Conservation (phyloP, 2,888 invertebrate species). For the Eucriotettix oculatus region DNA sequence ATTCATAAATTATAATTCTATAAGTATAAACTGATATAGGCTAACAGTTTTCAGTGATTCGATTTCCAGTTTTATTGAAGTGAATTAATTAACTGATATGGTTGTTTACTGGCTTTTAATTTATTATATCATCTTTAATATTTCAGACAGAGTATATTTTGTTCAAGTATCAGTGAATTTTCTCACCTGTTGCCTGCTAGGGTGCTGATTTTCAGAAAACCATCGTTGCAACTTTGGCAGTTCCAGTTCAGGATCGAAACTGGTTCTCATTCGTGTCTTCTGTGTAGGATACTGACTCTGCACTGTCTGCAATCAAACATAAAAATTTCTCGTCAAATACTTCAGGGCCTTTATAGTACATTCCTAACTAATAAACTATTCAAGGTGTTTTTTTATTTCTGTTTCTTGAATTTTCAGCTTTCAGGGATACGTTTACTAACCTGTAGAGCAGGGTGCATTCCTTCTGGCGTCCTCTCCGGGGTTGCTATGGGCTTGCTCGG, state of each 20-base stretch:
- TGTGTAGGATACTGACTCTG: constrained; percentile 64
- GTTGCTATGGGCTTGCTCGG: constrained; percentile 25
- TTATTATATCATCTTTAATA: no score
- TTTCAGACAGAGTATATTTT: no score
- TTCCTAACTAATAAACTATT: background rate
- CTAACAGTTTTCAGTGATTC: no score
- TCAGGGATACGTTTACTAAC: constrained; percentile 1
- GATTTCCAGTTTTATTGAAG: no score
- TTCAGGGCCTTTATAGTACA: no score
- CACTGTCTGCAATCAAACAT: constrained; percentile 41
- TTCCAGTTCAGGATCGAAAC: constrained; percentile 93
- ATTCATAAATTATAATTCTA: no score
- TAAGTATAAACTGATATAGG: no score
- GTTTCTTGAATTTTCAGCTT: background rate
- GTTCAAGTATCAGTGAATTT: no score
- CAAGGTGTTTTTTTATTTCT: background rate
- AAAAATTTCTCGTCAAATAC: background rate
- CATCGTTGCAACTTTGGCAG: constrained; percentile 89
- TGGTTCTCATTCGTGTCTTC: constrained; percentile 89
- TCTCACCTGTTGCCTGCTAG: constrained; percentile 68
- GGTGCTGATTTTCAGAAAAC: constrained; percentile 96
- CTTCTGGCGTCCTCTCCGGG: constrained; percentile 25
- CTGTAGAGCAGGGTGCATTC: constrained; percentile 15
- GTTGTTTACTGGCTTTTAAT: no score
- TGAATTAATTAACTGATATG: no score